Percentiles rank a stretch among this genome's conserved stretches.
These are phyloP conservation scores for Drosophila limbata DNA, from an alignment of 2,888 invertebrate genomes.

Conservation along the genomic window DNA sequence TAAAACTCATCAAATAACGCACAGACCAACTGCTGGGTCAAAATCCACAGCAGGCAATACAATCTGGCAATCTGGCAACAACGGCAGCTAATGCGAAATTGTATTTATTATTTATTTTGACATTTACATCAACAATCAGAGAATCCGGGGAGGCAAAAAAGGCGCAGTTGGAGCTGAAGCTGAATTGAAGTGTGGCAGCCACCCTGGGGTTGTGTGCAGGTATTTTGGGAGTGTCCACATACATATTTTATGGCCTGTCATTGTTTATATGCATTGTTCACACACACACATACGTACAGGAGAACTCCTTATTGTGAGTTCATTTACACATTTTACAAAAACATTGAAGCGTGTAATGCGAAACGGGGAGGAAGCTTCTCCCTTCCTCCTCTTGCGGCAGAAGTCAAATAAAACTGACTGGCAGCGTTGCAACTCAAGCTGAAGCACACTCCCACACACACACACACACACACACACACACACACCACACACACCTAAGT, in stretches of 20 bases:
- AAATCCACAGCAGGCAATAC: conserved; percentile 16
- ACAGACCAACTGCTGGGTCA: conserved; percentile 4
- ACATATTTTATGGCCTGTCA: conserved; percentile 74
- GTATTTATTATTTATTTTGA: conserved; percentile 80
- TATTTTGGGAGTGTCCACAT: conserved; percentile 58
- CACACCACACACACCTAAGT: conserved; percentile 6
- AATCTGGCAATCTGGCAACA: conserved; percentile 19
- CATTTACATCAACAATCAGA: conserved; percentile 74
- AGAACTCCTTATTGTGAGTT: conserved; percentile 64
- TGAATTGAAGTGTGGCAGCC: conserved; percentile 14
- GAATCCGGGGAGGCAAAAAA: conserved; percentile 47
- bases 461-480: conserved; percentile 1
- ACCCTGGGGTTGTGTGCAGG: conserved; percentile 23
- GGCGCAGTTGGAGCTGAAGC: conserved; percentile 7
- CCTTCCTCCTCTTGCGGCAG: conserved; percentile 18
- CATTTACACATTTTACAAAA: conserved; percentile 79
- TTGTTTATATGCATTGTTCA: conserved; percentile 58
- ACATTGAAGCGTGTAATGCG: conserved; percentile 77
- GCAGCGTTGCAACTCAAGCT: conserved; percentile 42
- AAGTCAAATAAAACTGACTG: conserved; percentile 51
- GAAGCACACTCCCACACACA: conserved; percentile 14
- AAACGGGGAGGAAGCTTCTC: conserved; percentile 39
- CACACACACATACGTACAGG: conserved; percentile 4
- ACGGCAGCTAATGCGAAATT: conserved; percentile 51
- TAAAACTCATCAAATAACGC: conserved; percentile 39